These are phyloP conservation scores for Cyprinella venusta DNA, from an alignment of 2,797 vertebrate species.

Conservation along the genomic window DNA sequence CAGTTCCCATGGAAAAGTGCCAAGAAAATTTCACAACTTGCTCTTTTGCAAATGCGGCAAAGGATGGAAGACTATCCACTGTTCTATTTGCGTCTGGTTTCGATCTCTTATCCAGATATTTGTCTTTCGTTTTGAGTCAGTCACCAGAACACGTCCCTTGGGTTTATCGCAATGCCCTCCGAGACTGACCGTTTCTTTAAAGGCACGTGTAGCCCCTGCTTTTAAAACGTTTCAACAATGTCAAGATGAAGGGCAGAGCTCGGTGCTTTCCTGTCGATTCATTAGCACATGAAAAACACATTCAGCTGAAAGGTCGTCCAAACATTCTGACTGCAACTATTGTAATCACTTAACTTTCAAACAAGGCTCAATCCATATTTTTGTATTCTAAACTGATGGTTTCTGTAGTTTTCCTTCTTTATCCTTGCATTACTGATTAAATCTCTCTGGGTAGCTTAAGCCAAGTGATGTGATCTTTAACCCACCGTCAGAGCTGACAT, in stretches of 20 bases:
- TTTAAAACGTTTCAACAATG: constrained; percentile 66
- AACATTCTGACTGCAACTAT: constrained; percentile 58
- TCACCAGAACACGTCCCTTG: constrained; percentile 70
- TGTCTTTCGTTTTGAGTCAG: constrained; percentile 70
- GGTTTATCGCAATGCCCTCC: constrained; percentile 68
- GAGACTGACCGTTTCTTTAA: constrained; percentile 69
- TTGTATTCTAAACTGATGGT: constrained; percentile 50
- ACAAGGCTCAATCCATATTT: constrained; percentile 38
- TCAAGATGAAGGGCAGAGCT: constrained; percentile 63
- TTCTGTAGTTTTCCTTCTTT: constrained; percentile 49
- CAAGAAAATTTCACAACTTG: constrained; percentile 74
- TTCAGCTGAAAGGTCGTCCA: constrained; percentile 73
- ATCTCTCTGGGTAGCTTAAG: constrained; percentile 43
- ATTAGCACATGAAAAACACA: constrained; percentile 67
- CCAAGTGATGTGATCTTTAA: constrained; percentile 20
- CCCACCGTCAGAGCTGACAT: constrained; percentile 29
- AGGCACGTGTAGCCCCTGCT: constrained; percentile 71
- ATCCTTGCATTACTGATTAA: constrained; percentile 39
- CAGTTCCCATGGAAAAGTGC: constrained; percentile 73
- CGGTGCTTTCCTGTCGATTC: constrained; percentile 72
- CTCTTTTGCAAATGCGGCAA: constrained; percentile 67
- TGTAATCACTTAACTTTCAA: constrained; percentile 49
- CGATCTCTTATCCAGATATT: constrained; percentile 65
- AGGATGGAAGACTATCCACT: constrained; percentile 63
- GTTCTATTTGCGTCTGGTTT: constrained; percentile 63